Evolutionary conservation across 2,888 invertebrate genomes (phyloP).

Genomic region (Phaonia tiefii): DNA sequence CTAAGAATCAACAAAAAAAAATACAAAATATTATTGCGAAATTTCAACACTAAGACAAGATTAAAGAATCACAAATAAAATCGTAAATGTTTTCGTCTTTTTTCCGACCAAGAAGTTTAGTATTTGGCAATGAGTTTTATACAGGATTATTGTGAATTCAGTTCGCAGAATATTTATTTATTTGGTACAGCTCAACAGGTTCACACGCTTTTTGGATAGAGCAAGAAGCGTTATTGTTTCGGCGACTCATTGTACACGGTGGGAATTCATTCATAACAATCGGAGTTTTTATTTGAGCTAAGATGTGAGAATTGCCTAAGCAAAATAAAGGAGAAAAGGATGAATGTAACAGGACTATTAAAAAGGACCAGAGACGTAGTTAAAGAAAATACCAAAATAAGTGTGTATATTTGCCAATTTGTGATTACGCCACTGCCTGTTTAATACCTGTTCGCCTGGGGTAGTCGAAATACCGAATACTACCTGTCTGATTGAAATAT

Average conservation of each 20-base stretch:
- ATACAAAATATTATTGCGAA: constrained; percentile 45
- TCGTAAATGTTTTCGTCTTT: constrained; percentile 14
- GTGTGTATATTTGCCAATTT: too few species aligned
- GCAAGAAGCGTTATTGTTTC: constrained; percentile 18
- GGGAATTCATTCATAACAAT: constrained; percentile 64
- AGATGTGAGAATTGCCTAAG: constrained; percentile 53
- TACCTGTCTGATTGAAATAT: constrained; percentile 64
- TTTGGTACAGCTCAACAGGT: constrained; percentile 52
- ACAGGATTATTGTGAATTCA: constrained; percentile 37
- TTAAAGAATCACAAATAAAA: constrained; percentile 43
- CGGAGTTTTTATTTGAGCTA: too few species aligned
- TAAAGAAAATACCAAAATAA: background rate
- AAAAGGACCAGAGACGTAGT: constrained; percentile 32
- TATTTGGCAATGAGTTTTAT: constrained; percentile 41
- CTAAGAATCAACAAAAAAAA: constrained; percentile 36
- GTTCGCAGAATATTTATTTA: background rate
- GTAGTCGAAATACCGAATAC: constrained; percentile 37
- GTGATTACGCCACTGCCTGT: constrained; percentile 38
- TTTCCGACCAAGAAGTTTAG: background rate
- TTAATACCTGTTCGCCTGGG: constrained; percentile 43
- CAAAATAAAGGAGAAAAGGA: constrained; percentile 33
- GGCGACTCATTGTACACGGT: constrained; percentile 24
- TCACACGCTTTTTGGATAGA: constrained; percentile 56
- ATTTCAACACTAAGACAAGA: constrained; percentile 51
- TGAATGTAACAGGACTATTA: constrained; percentile 51